phyloP scores from a whole-genome alignment of 2,888 invertebrate genomes.

The Phasia obesa region DNA sequence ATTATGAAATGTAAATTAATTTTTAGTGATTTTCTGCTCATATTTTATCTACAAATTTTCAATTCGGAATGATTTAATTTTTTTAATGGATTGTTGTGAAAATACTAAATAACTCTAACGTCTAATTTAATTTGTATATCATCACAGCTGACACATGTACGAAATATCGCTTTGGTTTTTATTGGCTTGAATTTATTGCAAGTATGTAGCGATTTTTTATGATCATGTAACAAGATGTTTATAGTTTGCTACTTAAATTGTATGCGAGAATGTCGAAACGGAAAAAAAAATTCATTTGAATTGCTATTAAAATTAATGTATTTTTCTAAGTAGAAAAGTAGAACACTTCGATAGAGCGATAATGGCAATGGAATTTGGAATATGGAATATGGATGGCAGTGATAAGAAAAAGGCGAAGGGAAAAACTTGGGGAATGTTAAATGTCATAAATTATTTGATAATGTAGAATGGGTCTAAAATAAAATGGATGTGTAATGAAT shows the following conservation, averaged over 20 bases:
- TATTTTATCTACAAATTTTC: slow-evolving; percentile 38
- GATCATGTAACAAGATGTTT: slow-evolving; percentile 41
- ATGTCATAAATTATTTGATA: slow-evolving; percentile 7
- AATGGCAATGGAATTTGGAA: not conserved
- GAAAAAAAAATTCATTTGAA: not conserved
- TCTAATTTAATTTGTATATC: slow-evolving; percentile 46
- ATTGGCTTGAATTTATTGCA: slow-evolving; percentile 32
- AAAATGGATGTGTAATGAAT: no score
- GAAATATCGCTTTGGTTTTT: not conserved
- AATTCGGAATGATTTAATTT: slow-evolving; percentile 24
- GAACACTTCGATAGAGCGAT: not conserved
- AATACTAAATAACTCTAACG: slow-evolving; percentile 10
- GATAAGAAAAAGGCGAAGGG: no score
- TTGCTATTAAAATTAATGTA: slow-evolving; percentile 13
- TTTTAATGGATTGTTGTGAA: slow-evolving; percentile 2
- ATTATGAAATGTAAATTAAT: no score
- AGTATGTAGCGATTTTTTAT: slow-evolving; percentile 49
- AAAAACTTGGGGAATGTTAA: not conserved
- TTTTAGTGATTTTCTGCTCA: slow-evolving; percentile 11
- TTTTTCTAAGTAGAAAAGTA: not conserved
- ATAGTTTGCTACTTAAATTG: slow-evolving; percentile 14
- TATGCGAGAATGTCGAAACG: slow-evolving; percentile 45
- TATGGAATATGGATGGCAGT: not conserved
- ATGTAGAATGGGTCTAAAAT: no score
- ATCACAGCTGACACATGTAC: slow-evolving; percentile 22